phyloP scores from a whole-genome alignment of 2,113 vertebrate species.

The Rhinolophus sinicus region DNA sequence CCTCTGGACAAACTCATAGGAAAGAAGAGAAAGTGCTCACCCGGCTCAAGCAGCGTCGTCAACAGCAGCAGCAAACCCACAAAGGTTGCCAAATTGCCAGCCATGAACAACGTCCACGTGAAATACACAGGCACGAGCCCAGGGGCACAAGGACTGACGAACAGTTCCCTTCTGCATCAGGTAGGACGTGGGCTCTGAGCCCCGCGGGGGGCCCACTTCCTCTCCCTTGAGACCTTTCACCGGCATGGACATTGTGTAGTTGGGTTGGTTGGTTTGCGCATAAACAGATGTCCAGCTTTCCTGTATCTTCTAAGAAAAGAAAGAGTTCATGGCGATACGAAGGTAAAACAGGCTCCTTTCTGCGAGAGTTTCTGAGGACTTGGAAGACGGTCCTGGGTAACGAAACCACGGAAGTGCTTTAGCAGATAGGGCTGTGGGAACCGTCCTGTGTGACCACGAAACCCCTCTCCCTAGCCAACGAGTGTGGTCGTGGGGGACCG shows the following conservation, averaged over 20 bases:
- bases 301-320: neutral
- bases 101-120: slow-evolving; percentile 95
- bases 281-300: neutral
- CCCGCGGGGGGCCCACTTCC: neutral
- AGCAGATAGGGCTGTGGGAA: neutral
- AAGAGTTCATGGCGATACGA: fast-evolving
- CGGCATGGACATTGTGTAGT: neutral
- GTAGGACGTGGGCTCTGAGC: slow-evolving; percentile 83
- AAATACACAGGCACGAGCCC: slow-evolving; percentile 94
- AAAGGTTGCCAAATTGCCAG: slow-evolving; percentile 94
- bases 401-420: neutral
- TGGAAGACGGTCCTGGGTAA: neutral
- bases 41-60: slow-evolving; percentile 88
- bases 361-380: neutral
- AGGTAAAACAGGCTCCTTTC: neutral
- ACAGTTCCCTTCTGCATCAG: slow-evolving; percentile 97
- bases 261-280: neutral
- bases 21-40: slow-evolving; percentile 96
- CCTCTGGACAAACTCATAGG: slow-evolving; percentile 92
- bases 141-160: slow-evolving; percentile 92
- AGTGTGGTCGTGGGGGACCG: fast-evolving
- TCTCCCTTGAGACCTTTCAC: neutral
- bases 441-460: fast-evolving
- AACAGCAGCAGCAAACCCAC: slow-evolving; percentile 89
- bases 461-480: fast-evolving